Conservation (phyloP, 2,797 vertebrate genomes). For the Poecilia picta region DNA sequence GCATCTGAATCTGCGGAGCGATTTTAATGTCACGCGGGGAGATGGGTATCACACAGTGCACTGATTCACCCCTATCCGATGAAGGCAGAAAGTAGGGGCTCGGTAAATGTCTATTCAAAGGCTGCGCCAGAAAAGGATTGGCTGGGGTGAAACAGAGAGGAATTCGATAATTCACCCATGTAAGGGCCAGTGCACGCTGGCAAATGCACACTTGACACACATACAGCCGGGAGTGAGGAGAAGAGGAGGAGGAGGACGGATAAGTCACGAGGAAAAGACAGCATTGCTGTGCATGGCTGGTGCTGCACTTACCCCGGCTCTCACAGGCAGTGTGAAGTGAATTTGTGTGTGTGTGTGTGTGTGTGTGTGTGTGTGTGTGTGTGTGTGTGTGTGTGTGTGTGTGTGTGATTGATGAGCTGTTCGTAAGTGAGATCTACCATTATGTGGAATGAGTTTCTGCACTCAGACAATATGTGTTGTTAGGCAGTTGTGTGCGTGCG, state of each 20-base stretch:
- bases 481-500: constrained; percentile 8
- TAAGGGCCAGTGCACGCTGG: constrained; percentile 47
- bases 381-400: constrained; percentile 27
- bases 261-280: constrained; percentile 63
- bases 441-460: constrained; percentile 37
- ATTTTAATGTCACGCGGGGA: constrained; percentile 68
- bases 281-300: constrained; percentile 63
- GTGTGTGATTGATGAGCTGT: constrained; percentile 51
- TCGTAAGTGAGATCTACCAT: constrained; percentile 57
- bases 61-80: constrained; percentile 57
- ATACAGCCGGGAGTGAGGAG: constrained; percentile 38
- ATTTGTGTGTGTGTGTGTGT: constrained; percentile 39
- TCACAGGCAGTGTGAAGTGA: constrained; percentile 51
- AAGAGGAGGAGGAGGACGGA: constrained; percentile 20
- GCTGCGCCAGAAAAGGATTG: constrained; percentile 25
- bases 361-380: constrained; percentile 34
- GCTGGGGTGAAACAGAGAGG: constrained; percentile 47
- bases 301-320: constrained; percentile 38
- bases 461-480: constrained; percentile 44
- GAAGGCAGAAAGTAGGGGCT: constrained; percentile 65
- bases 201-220: constrained; percentile 57
- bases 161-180: constrained; percentile 71
- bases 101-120: constrained; percentile 46
- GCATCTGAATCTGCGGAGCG: constrained; percentile 38
- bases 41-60: constrained; percentile 68